A percentile compares a stretch with the other conserved stretches of the same genome.
Evolutionary conservation across 2,113 vertebrate species (phyloP).

Genomic region (Tautogolabrus adspersus): DNA sequence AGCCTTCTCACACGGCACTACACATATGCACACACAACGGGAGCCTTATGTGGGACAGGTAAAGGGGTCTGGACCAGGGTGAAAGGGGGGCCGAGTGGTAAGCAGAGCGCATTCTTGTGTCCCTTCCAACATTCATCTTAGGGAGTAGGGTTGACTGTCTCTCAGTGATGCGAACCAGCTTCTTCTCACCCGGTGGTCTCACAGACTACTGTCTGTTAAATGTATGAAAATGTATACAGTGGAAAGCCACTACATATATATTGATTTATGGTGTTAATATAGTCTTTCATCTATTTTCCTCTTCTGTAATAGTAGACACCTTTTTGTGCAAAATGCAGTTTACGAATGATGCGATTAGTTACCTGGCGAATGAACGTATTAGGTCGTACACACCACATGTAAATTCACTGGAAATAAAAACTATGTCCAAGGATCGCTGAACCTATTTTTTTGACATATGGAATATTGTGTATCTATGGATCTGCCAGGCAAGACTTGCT

Average conservation of each 20-base stretch:
- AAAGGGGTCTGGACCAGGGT: constrained; percentile 54
- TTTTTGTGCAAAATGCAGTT: neutral
- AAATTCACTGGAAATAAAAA: neutral
- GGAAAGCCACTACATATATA: constrained; percentile 2
- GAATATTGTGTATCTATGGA: too few species aligned
- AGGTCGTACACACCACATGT: neutral
- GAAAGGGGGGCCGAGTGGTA: constrained; percentile 30
- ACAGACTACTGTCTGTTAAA: constrained; percentile 32
- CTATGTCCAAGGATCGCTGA: too few species aligned
- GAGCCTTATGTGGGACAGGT: constrained; percentile 68
- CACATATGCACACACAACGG: constrained; percentile 54
- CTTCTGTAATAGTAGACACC: neutral
- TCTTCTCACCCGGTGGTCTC: constrained; percentile 63
- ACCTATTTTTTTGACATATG: too few species aligned
- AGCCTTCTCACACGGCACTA: constrained; percentile 9
- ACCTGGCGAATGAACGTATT: too few species aligned
- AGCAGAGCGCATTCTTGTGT: constrained; percentile 73
- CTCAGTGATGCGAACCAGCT: constrained; percentile 23
- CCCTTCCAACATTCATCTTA: constrained; percentile 65
- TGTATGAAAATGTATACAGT: constrained; percentile 40
- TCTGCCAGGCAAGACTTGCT: too few species aligned
- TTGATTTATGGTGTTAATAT: constrained; percentile 1
- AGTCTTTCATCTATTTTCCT: constrained; percentile 14
- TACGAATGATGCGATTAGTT: neutral
- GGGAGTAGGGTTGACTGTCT: constrained; percentile 24